Evolutionary conservation across 2,888 invertebrate genomes (phyloP).

Genomic region (Phorcus lineatus): DNA sequence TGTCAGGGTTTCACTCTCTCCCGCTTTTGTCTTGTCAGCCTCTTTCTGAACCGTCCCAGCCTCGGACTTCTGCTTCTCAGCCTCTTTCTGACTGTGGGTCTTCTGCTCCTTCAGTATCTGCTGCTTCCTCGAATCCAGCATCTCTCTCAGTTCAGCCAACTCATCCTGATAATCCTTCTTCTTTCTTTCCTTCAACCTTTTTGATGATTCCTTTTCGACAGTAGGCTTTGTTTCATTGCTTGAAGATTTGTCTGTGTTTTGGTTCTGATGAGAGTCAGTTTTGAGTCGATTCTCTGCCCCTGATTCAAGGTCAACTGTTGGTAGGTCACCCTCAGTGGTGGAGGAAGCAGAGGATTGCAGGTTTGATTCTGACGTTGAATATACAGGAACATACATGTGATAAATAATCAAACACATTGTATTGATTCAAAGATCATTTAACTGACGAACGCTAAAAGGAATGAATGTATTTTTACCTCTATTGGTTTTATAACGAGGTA

Average conservation of each 20-base stretch:
- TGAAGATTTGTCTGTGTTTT: too few species aligned
- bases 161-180: not conserved
- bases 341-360: not conserved
- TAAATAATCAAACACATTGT: too few species aligned
- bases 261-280: too few species aligned
- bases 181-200: not conserved
- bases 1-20: too few species aligned
- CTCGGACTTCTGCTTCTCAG: not conserved
- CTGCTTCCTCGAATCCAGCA: not conserved
- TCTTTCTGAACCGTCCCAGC: too few species aligned
- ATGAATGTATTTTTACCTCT: too few species aligned
- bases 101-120: not conserved
- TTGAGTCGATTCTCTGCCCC: not conserved
- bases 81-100: not conserved
- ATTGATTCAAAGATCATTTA: too few species aligned
- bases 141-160: not conserved
- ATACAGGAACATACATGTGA: too few species aligned
- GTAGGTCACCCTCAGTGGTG: not conserved
- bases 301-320: constrained; percentile 21
- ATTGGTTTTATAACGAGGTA: too few species aligned
- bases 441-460: too few species aligned
- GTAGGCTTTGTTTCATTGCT: not conserved
- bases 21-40: too few species aligned
- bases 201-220: not conserved
- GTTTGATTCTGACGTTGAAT: not conserved